A percentile compares a stretch with the other conserved stretches of the same genome.
These are phyloP conservation scores for Alviniconcha marisindica DNA, from an alignment of 1,140 invertebrate species.

Conservation along the genomic window DNA sequence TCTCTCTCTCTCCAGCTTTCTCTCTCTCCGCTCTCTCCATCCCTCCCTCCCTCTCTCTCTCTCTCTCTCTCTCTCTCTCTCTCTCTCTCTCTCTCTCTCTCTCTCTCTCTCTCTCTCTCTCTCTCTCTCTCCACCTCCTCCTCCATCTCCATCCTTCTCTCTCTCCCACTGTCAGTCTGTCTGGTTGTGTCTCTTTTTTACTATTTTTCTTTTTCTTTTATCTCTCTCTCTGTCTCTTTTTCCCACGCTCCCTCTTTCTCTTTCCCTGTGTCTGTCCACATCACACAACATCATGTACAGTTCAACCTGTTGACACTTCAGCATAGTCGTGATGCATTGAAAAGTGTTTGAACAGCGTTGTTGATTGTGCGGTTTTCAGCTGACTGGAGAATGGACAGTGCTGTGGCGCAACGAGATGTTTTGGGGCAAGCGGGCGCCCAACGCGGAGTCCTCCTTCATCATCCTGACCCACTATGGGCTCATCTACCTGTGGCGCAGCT, in stretches of 20 bases:
- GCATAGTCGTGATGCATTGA: too few relatives aligned
- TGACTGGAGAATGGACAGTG: slow-evolving; percentile 10
- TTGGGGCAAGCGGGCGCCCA: not conserved
- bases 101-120: slow-evolving; percentile 19
- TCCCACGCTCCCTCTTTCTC: too few relatives aligned
- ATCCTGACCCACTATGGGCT: slow-evolving; percentile 5
- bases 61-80: not conserved
- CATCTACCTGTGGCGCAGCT: slow-evolving; percentile 17
- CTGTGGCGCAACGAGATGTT: slow-evolving; percentile 4
- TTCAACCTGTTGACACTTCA: too few relatives aligned
- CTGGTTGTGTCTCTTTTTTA: too few relatives aligned
- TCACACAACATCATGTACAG: too few relatives aligned
- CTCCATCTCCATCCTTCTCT: too few relatives aligned
- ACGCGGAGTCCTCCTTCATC: slow-evolving; percentile 8
- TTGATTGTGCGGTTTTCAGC: not conserved
- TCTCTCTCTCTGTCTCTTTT: too few relatives aligned
- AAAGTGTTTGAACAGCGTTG: too few relatives aligned
- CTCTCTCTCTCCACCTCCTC: not conserved
- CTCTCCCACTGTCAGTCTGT: too few relatives aligned
- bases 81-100: not conserved
- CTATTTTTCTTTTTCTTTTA: too few relatives aligned
- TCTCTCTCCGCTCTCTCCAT: not conserved
- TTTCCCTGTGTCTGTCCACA: too few relatives aligned
- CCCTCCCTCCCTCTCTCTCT: not conserved
- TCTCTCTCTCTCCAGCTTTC: not conserved